Conservation (phyloP, 2,113 vertebrate species). For the Pomatorhinus ruficollis region DNA sequence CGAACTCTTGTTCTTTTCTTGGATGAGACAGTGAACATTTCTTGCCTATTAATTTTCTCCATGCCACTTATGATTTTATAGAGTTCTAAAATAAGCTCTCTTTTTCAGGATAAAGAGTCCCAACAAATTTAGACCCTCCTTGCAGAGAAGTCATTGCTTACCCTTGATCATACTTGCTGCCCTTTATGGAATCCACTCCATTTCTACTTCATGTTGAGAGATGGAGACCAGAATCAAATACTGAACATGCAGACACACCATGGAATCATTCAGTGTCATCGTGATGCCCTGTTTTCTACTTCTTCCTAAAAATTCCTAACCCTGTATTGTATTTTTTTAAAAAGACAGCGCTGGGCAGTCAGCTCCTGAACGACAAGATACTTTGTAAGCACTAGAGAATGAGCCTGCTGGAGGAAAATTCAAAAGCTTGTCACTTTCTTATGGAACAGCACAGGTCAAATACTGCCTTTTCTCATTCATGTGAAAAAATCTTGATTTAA, state of each 20-base stretch:
- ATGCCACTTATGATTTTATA: not conserved
- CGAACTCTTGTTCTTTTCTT: not conserved
- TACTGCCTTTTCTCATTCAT: not conserved
- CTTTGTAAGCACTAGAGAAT: rapidly evolving
- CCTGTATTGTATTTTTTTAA: not conserved
- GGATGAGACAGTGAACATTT: not conserved
- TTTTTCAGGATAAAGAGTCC: not conserved
- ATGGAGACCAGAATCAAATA: not conserved
- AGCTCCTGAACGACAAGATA: not conserved
- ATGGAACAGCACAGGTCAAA: not conserved
- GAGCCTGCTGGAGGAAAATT: not conserved
- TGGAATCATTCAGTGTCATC: not conserved
- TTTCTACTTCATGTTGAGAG: not conserved
- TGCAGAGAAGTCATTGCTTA: not conserved
- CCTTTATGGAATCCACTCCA: not conserved
- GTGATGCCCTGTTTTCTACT: not conserved
- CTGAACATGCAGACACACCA: not conserved
- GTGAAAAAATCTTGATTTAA: not conserved
- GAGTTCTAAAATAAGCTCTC: conserved; percentile 22
- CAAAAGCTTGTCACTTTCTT: not conserved
- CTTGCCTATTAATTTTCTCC: not conserved
- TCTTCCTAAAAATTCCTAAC: not conserved
- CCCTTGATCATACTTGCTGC: not conserved
- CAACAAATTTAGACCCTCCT: not conserved
- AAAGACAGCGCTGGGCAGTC: not conserved